Evolutionary conservation across 2,888 invertebrate species (phyloP).

Genomic region (Biston stratarius): DNA sequence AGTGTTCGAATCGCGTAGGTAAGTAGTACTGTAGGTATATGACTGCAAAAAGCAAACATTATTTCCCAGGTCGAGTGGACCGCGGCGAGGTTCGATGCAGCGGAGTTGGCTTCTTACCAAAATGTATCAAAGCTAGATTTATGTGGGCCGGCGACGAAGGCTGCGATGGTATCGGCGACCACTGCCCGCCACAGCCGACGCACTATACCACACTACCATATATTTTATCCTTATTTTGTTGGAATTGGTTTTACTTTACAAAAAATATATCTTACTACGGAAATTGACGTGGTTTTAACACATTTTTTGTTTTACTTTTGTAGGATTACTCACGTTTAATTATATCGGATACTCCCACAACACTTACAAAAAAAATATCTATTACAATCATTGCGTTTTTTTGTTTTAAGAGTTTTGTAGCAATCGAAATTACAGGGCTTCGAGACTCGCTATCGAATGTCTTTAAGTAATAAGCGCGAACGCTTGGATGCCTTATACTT

Average conservation of each 20-base stretch:
- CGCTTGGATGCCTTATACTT: too few relatives aligned
- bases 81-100: conserved; percentile 55
- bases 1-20: too few relatives aligned
- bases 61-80: conserved; percentile 62
- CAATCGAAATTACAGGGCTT: too few relatives aligned
- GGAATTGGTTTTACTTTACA: conserved; percentile 65
- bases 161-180: conserved; percentile 75
- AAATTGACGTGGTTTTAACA: too few relatives aligned
- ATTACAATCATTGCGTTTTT: too few relatives aligned
- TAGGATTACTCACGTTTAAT: too few relatives aligned
- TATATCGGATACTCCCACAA: not conserved
- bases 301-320: too few relatives aligned
- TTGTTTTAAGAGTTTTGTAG: too few relatives aligned
- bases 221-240: conserved; percentile 64
- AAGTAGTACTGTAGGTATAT: too few relatives aligned
- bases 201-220: conserved; percentile 47
- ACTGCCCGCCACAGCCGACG: conserved; percentile 23
- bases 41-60: conserved; percentile 56
- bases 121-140: conserved; percentile 85
- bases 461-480: too few relatives aligned
- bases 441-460: too few relatives aligned
- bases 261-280: conserved; percentile 39
- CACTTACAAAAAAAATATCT: too few relatives aligned
- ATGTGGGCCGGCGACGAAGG: conserved; percentile 79
- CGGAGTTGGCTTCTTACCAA: conserved; percentile 82